Base-by-base conservation (phyloP, 2,113 vertebrate genomes). In the Microcebus tavaratra region DNA sequence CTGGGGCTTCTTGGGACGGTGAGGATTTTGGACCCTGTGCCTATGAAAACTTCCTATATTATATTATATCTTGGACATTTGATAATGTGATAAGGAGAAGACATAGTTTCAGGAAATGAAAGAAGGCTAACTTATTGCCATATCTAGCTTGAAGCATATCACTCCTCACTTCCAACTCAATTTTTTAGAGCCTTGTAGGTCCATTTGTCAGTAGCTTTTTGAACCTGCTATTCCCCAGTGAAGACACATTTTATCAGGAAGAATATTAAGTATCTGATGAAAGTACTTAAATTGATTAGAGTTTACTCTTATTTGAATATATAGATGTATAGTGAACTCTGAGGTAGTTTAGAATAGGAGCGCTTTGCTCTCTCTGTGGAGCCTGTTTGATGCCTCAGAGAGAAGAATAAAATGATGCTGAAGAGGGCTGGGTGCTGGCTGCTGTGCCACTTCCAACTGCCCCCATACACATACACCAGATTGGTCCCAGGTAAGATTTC, bases 401-500 rank as follows among this genome's bases (percentile, higher is more conserved):
- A 68, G 21, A 39, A 70, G 21, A 36, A 13, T 57, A 65, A 65
- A 90, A 5, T 81, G n/a, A 25, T 79, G 29, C 21, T n/a, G 27
- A 63, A 57, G 65, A 88, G 39, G 20, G 8, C 10, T 86, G 59
- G 39, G 29, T 53, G 61, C 65, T 94, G 45, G 68, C 61, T 90
- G 34, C 45, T 65, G 17, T 3, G 25, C 17, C 6, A n/a, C 12
- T 39, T 76, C 45, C 55, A 75, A 0, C 31, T 59, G 65, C 29
- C 48, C 59, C 50, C 17, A 42, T 81, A 50, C 2, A 78, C 59
- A 48, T 75, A 21, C 50, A 4, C 63, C 15, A 86, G 11, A 80
- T 85, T 94, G 29, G 36, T 89, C 95, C 55, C 75, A 79, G 45
- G 34, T 81, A 82, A 87, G 55, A 91, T 93, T 91, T 93, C 45